phyloP scores from a whole-genome alignment of 2,797 vertebrate genomes.

The Aldrovandia affinis region DNA sequence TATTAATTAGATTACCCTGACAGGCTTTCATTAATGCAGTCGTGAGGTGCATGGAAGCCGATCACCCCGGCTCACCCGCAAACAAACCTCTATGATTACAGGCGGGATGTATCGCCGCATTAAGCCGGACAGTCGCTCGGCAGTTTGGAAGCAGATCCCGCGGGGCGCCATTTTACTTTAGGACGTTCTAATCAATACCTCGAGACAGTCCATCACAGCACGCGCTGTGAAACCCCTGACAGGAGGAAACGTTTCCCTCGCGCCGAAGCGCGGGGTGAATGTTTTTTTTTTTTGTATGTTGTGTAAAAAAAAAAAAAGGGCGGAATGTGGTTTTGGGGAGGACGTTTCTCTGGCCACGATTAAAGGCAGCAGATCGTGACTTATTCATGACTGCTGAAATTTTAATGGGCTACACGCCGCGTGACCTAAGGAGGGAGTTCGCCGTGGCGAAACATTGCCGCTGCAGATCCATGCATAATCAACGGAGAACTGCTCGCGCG shows the following conservation, averaged over 20 bases:
- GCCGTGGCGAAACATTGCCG: constrained; percentile 65
- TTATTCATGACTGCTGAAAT: constrained; percentile 76
- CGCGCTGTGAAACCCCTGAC: too few species aligned
- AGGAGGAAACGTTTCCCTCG: too few species aligned
- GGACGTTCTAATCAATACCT: constrained; percentile 76
- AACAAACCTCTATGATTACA: constrained; percentile 74
- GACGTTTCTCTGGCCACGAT: constrained; percentile 61
- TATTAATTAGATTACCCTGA: constrained; percentile 61
- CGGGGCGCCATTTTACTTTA: constrained; percentile 73
- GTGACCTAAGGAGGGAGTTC: constrained; percentile 72
- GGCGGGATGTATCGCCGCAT: constrained; percentile 77
- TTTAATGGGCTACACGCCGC: constrained; percentile 70
- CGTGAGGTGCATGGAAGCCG: constrained; percentile 60
- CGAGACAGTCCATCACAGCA: constrained; percentile 56
- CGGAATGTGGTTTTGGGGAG: constrained; percentile 59
- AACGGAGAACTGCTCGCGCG: constrained; percentile 62
- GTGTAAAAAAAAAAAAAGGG: constrained; percentile 24
- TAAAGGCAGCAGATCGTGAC: constrained; percentile 66
- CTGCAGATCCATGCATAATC: constrained; percentile 69
- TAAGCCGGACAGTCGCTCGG: constrained; percentile 68
- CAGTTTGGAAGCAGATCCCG: constrained; percentile 70
- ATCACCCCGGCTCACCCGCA: constrained; percentile 58
- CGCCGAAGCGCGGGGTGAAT: constrained; percentile 48
- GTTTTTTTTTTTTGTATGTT: constrained; percentile 35
- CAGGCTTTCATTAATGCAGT: constrained; percentile 71